Conservation (phyloP, 1,140 invertebrate genomes). For the Solen grandis region DNA sequence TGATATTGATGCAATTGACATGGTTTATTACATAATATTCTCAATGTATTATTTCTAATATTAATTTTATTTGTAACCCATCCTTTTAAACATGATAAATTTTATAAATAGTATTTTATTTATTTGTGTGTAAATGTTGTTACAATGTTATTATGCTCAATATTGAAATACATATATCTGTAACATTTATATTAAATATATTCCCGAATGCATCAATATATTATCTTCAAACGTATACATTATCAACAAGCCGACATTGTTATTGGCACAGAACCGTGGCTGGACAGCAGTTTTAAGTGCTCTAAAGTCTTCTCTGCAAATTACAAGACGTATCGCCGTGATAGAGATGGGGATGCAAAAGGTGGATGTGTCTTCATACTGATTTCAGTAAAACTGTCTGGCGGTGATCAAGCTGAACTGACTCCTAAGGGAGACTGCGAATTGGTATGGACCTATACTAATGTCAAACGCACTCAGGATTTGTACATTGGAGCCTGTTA, state of each 20-base stretch:
- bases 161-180: too few relatives aligned
- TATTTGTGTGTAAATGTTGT: too few relatives aligned
- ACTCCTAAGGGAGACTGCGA: neutral
- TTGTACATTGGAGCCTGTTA: constrained; percentile 8
- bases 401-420: neutral
- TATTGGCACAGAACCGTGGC: constrained; percentile 4
- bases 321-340: neutral
- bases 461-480: neutral
- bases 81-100: too few relatives aligned
- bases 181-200: too few relatives aligned
- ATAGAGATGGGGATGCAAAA: neutral
- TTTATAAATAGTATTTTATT: too few relatives aligned
- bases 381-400: neutral
- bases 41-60: too few relatives aligned
- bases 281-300: neutral
- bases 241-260: neutral
- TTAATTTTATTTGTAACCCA: too few relatives aligned
- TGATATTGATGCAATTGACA: too few relatives aligned
- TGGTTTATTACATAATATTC: too few relatives aligned
- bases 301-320: neutral
- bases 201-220: too few relatives aligned
- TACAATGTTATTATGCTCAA: too few relatives aligned
- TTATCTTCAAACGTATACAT: too few relatives aligned
- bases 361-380: constrained; percentile 1
- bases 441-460: neutral